Evolutionary conservation across 1,140 invertebrate genomes (phyloP), one percentile per base, ranked within the genome.

Genomic region (Drosophila bocqueti): DNA sequence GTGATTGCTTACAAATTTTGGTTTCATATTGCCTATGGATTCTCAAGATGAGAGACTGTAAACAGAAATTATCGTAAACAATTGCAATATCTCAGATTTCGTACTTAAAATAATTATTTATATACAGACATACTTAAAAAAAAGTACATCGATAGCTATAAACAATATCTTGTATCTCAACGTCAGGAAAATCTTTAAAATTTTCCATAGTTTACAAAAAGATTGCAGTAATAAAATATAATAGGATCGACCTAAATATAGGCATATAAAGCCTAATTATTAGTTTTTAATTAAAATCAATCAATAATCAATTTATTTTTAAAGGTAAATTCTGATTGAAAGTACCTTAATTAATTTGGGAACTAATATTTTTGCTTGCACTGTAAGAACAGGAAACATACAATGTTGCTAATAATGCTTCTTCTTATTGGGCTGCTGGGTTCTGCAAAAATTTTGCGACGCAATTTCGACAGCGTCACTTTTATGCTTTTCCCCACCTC

Each of bases 391-490:
- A 31, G 65, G 43, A 67, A 77, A 43, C 43, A 61, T 76, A 73
- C 62, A 79, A 67, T 67, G 74, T 76, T 73, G 63, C 31, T 36
- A 38, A 31, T 66, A 38, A 36, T 61, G 46, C 43, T 62, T 68
- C 34, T 71, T 49, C 58, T 64, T 69, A 45, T 60, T 72, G 42
- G 64, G 16, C 52, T 75, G 42, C 24, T 79, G 57, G 54, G 43
- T 58, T 72, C 60, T 67, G 59, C 55, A 40, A 81, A 79, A 74
- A 71, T 81, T 66, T 66, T 90, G 85, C 85, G 86, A 81, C 85
- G 85, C 85, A 85, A 74, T 89, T 90, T 89, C 85, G 55, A 59
- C 64, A 68, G 50, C 68, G 80, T 78, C 75, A 61, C 26, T 76
- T 81, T 79, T 81, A 81, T 83, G 81, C 63, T 86, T 76, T 78